phyloP scores from a whole-genome alignment of 2,888 invertebrate genomes.

The Dasypogon diadema region DNA sequence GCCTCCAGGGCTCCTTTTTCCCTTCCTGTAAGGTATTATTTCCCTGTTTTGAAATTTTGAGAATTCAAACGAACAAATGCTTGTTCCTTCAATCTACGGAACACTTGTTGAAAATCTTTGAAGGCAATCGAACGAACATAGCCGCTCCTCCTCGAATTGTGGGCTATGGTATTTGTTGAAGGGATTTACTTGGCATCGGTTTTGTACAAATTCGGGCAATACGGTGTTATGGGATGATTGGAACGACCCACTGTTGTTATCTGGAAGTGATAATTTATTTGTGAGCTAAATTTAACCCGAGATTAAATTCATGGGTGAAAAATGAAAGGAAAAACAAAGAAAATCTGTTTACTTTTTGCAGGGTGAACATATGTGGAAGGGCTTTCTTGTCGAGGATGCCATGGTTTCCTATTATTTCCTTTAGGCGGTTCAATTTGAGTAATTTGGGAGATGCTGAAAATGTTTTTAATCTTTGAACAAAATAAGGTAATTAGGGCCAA shows the following conservation, averaged over 20 bases:
- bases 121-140: background rate
- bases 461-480: background rate
- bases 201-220: conserved; percentile 1
- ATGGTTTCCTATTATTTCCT: background rate
- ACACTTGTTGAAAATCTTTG: conserved; percentile 9
- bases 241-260: conserved; percentile 17
- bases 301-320: conserved; percentile 23
- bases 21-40: background rate
- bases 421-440: background rate
- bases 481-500: background rate
- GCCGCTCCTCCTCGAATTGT: background rate
- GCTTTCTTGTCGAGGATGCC: background rate
- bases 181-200: background rate
- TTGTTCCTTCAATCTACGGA: background rate
- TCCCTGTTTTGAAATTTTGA: background rate
- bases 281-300: conserved; percentile 7
- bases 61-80: background rate
- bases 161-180: conserved; percentile 7
- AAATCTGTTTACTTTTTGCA: conserved; percentile 28
- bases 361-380: background rate
- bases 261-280: conserved; percentile 43
- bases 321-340: conserved; percentile 23
- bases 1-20: background rate
- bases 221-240: background rate
- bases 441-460: conserved; percentile 2